A percentile compares a stretch with the other conserved stretches of the same genome.
Conservation (phyloP, 2,113 vertebrate species). For the Archocentrus centrarchus region DNA sequence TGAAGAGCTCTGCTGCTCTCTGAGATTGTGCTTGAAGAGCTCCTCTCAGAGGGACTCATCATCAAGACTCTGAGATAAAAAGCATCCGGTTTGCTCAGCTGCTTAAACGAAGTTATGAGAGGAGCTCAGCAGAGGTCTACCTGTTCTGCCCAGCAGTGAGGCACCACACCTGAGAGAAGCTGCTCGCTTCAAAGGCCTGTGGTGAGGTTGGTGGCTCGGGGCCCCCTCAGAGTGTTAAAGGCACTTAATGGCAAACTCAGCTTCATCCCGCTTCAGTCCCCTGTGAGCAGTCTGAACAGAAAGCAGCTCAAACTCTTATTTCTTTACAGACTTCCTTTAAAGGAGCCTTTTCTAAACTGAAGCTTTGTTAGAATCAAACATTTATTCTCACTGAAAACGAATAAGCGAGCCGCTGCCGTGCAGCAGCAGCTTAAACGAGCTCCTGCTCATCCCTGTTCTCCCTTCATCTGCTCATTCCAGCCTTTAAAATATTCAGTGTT, state of each 20-base stretch:
- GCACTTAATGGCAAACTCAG: slow-evolving; percentile 7
- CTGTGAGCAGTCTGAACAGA: slow-evolving; percentile 1
- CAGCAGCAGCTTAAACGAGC: slow-evolving; percentile 32
- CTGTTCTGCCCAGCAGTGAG: not conserved
- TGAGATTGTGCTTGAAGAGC: slow-evolving; percentile 45
- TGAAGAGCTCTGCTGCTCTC: slow-evolving; percentile 40
- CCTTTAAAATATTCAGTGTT: slow-evolving; percentile 81
- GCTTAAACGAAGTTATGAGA: not conserved
- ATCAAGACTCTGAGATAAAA: not conserved
- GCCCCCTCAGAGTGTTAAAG: slow-evolving; percentile 8
- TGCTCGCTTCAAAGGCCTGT: not conserved
- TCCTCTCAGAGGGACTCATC: slow-evolving; percentile 31
- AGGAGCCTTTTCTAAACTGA: not conserved
- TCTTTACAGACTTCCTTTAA: slow-evolving; percentile 2
- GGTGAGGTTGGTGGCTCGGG: slow-evolving; percentile 7
- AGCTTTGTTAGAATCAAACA: not conserved
- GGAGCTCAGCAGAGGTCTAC: not conserved
- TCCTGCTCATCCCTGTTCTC: slow-evolving; percentile 39
- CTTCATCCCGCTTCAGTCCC: slow-evolving; percentile 12
- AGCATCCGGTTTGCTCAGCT: not conserved
- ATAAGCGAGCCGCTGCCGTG: not conserved
- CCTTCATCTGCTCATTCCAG: slow-evolving; percentile 45
- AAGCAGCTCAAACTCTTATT: not conserved
- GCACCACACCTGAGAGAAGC: not conserved
- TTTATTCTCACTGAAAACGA: not conserved